Evolutionary conservation across 2,797 vertebrate genomes (phyloP), one percentile per base, ranked within the genome.

Genomic region (Avahi laniger): DNA sequence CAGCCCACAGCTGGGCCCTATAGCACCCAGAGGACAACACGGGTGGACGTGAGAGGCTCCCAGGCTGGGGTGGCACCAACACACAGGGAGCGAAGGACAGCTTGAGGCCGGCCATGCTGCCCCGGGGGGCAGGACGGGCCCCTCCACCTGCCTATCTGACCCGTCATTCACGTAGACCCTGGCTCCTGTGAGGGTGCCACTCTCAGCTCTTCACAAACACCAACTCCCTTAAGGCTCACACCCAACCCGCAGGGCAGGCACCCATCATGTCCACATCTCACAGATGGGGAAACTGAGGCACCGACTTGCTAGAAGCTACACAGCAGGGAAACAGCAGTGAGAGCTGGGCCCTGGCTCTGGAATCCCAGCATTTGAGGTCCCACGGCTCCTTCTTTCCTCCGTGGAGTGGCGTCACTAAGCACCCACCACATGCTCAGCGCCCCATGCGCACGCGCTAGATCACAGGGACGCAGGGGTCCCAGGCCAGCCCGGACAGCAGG

Each of bases 71-170:
- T 33, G 18, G 35, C 2, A 9, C 28, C 41, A 48, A 18, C 1
- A 7, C 0, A 5, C 50, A 5, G 0, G 33, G 35, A 18, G 0
- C 2, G 30, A 43, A 0, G 4, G 4, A 57, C 35, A 33, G 33
- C 7, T 1, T 33, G 13, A 9, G 28, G n/a, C 20, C 28, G 30
- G 57, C 35, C 1, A 0, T 2, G 4, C 26, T 5, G 33, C 33
- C 54, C 46, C 1, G 30, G 35, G 30, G 30, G 20, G 46, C 46
- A 14, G n/a, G 43, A 59, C 0, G 0, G 52, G 26, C 79, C 43
- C 43, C 0, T 13, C 48, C 24, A 26, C 1, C 7, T 3, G 0
- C 35, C 5, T 1, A 4, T 33, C 2, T 18, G 38, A 57, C 17
- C 24, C 2, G 0, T 17, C 20, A 3, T 9, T 13, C 15, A 5